Conservation (phyloP, 2,797 vertebrate genomes). For the Hippocampus kuda region DNA sequence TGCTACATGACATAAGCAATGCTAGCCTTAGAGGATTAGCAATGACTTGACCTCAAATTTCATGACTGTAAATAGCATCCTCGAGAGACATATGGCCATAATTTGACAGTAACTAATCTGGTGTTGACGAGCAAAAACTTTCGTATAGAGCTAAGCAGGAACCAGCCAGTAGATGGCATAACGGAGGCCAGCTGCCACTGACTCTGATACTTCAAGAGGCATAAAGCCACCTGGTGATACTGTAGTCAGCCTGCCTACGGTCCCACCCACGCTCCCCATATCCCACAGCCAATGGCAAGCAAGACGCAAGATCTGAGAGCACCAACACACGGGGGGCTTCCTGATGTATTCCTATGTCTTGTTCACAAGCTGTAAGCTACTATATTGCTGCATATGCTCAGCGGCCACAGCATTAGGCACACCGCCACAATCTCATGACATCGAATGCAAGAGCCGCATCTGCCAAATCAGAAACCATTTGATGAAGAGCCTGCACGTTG, state of each 20-base stretch:
- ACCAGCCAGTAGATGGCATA: conserved; percentile 61
- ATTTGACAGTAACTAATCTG: neutral
- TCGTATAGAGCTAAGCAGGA: neutral
- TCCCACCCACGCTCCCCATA: conserved; percentile 57
- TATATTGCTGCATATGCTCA: conserved; percentile 12
- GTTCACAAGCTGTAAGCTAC: conserved; percentile 27
- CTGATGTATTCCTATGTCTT: conserved; percentile 43
- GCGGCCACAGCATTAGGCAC: conserved; percentile 10
- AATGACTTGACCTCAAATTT: neutral
- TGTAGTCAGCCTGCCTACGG: conserved; percentile 62
- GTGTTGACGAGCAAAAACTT: neutral
- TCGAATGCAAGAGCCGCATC: neutral
- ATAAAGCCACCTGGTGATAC: conserved; percentile 64
- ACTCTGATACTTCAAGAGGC: conserved; percentile 65
- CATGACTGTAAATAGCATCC: neutral
- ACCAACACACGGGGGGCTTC: conserved; percentile 54
- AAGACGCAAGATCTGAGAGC: conserved; percentile 54
- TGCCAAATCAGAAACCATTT: neutral
- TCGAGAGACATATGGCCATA: neutral
- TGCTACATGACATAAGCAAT: neutral
- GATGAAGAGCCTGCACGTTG: neutral
- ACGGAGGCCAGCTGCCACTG: conserved; percentile 47
- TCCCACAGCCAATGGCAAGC: conserved; percentile 60
- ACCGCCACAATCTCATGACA: neutral
- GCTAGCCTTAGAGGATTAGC: neutral